phyloP scores from a whole-genome alignment of 2,113 vertebrate species.

The Burhinus bistriatus region DNA sequence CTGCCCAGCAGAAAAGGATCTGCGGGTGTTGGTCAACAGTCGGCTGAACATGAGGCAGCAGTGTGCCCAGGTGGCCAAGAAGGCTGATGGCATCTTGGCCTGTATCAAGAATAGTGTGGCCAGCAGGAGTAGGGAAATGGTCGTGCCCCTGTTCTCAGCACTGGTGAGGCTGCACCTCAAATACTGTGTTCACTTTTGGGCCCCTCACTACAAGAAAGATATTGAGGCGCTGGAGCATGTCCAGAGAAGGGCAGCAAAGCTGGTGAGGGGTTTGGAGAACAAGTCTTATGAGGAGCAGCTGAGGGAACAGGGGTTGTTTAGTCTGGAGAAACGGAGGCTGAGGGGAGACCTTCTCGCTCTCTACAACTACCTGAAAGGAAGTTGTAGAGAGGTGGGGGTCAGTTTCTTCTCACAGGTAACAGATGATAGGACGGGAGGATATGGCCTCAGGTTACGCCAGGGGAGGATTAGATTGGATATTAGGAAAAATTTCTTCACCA shows the following conservation, averaged over 20 bases:
- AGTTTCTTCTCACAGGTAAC: background rate
- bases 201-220: rapidly evolving
- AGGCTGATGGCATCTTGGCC: rapidly evolving
- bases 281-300: rapidly evolving
- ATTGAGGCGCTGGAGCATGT: rapidly evolving
- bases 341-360: rapidly evolving
- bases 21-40: rapidly evolving
- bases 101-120: rapidly evolving
- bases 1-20: background rate
- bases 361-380: background rate
- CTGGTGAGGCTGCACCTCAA: rapidly evolving
- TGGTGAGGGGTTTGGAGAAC: background rate
- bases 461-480: background rate
- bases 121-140: rapidly evolving
- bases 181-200: background rate
- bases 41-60: rapidly evolving
- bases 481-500: background rate
- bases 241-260: rapidly evolving
- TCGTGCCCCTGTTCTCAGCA: rapidly evolving
- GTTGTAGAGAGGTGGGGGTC: rapidly evolving
- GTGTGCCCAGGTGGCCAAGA: background rate
- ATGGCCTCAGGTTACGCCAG: rapidly evolving
- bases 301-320: rapidly evolving
- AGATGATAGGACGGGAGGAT: background rate
- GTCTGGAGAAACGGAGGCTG: rapidly evolving